Percentiles rank a stretch among this genome's conserved stretches.
phyloP scores from a whole-genome alignment of 1,140 invertebrate genomes.

The Drosophila guanche region DNA sequence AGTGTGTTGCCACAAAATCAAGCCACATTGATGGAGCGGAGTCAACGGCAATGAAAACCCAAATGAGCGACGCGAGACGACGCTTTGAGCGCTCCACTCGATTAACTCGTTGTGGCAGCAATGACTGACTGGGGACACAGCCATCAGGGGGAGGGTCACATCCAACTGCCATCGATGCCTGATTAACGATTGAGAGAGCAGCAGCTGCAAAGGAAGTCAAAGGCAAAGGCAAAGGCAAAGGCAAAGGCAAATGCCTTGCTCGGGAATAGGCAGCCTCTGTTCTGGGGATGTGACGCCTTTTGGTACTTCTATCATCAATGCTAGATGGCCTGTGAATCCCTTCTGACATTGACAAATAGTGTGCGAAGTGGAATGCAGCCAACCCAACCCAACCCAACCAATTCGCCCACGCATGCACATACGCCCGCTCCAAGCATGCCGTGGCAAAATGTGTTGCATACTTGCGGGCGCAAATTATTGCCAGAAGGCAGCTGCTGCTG shows the following conservation, averaged over 20 bases:
- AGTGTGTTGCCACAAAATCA: constrained; percentile 44
- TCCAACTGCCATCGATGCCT: too few relatives aligned
- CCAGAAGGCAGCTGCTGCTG: constrained; percentile 53
- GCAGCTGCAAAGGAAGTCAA: constrained; percentile 30
- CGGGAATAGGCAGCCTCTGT: too few relatives aligned
- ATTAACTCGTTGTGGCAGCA: constrained; percentile 54
- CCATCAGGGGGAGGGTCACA: not conserved
- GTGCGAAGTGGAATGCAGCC: constrained; percentile 69
- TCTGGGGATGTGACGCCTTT: too few relatives aligned
- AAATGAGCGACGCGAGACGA: constrained; percentile 47
- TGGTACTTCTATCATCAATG: too few relatives aligned
- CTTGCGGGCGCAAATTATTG: constrained; percentile 80
- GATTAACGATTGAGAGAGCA: not conserved
- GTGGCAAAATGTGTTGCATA: constrained; percentile 75
- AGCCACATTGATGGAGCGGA: constrained; percentile 47
- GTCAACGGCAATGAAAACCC: constrained; percentile 31
- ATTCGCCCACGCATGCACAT: constrained; percentile 6
- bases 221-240: too few relatives aligned
- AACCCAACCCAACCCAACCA: not conserved
- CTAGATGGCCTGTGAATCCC: constrained; percentile 35
- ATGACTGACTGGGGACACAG: not conserved
- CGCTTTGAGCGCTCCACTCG: constrained; percentile 67
- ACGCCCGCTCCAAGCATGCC: constrained; percentile 35
- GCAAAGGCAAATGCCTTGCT: too few relatives aligned
- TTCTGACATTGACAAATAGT: constrained; percentile 78